These are phyloP conservation scores for Podiceps cristatus DNA, from an alignment of 2,113 vertebrate species.

Conservation along the genomic window DNA sequence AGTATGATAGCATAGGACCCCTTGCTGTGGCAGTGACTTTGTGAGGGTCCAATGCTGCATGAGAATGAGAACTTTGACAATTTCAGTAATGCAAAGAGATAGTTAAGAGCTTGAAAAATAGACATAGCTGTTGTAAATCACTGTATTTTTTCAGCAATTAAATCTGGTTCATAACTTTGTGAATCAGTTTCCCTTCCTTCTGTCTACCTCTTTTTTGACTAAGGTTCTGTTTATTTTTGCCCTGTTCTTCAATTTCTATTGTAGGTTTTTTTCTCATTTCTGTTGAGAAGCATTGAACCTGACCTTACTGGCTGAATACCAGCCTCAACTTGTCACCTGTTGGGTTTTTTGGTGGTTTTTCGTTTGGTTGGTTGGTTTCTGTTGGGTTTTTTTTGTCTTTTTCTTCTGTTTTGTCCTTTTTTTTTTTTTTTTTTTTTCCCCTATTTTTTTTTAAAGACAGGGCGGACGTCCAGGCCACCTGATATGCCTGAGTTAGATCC, in stretches of 20 bases:
- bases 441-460: not conserved
- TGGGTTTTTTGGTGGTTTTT: not conserved
- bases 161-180: not conserved
- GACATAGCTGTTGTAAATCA: not conserved
- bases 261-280: not conserved
- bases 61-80: not conserved
- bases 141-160: not conserved
- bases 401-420: too few species aligned
- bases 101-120: not conserved
- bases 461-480: not conserved
- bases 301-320: not conserved
- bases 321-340: not conserved
- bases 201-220: not conserved
- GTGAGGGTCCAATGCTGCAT: accelerated
- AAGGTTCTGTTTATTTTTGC: not conserved
- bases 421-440: not conserved
- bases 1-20: not conserved
- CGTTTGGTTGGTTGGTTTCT: too few species aligned
- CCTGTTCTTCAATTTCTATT: not conserved
- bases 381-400: too few species aligned
- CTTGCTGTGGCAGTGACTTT: not conserved
- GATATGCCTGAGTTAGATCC: not conserved
- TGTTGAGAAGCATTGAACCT: not conserved
- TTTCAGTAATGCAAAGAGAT: not conserved
- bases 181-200: not conserved